phyloP scores from a whole-genome alignment of 2,797 vertebrate genomes.

The Gadopsis marmoratus region DNA sequence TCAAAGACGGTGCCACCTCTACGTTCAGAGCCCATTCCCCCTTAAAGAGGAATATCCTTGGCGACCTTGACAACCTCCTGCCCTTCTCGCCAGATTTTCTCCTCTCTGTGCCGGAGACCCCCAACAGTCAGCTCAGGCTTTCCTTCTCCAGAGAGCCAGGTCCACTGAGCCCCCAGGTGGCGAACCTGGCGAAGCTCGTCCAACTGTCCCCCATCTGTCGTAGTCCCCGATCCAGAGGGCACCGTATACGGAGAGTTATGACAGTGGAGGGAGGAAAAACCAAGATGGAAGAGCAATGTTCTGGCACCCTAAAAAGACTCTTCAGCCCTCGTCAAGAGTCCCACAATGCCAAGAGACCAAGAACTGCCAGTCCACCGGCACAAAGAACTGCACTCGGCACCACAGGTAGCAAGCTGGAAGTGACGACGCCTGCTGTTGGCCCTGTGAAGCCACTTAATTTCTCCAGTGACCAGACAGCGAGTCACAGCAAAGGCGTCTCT shows the following conservation, averaged over 20 bases:
- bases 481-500: neutral
- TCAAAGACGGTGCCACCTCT: constrained; percentile 34
- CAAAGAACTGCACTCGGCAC: constrained; percentile 21
- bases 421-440: neutral
- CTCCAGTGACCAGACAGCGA: neutral
- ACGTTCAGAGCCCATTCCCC: constrained; percentile 46
- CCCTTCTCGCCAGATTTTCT: constrained; percentile 67
- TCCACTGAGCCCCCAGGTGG: constrained; percentile 16
- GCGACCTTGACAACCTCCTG: constrained; percentile 69
- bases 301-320: constrained; percentile 76
- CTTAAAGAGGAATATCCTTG: constrained; percentile 59
- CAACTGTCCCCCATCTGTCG: constrained; percentile 74
- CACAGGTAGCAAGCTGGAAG: constrained; percentile 11
- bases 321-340: constrained; percentile 71
- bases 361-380: constrained; percentile 17
- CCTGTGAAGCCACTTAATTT: constrained; percentile 1
- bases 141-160: constrained; percentile 31
- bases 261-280: constrained; percentile 6
- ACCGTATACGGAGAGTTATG: constrained; percentile 34
- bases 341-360: constrained; percentile 74
- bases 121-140: constrained; percentile 72
- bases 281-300: constrained; percentile 20
- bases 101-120: constrained; percentile 78
- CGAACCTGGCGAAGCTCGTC: neutral
- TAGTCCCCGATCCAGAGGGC: constrained; percentile 65